Percentiles rank a stretch among this genome's conserved stretches.
These are phyloP conservation scores for Doris montereyensis DNA, from an alignment of 2,888 invertebrate genomes.

Conservation along the genomic window DNA sequence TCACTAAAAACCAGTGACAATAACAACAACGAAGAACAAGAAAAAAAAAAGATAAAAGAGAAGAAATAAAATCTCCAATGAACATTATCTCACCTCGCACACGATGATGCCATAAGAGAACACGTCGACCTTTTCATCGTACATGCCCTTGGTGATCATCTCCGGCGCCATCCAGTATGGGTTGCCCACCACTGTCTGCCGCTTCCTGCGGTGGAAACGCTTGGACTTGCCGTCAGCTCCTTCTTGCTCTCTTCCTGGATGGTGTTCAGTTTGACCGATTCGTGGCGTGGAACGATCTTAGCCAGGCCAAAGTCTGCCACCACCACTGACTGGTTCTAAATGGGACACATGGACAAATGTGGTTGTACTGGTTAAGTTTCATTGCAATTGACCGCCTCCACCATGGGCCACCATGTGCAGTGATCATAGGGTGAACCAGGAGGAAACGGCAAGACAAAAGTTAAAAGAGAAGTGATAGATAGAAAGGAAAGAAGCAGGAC, in stretches of 20 bases:
- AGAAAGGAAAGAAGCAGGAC: too few relatives aligned
- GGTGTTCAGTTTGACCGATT: constrained; percentile 35
- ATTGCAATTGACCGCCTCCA: too few relatives aligned
- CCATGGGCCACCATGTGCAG: too few relatives aligned
- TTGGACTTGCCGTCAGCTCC: constrained; percentile 71
- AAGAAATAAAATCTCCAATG: too few relatives aligned
- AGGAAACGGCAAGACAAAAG: too few relatives aligned
- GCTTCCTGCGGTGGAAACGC: constrained; percentile 83
- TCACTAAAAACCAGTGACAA: too few relatives aligned
- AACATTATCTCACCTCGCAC: constrained; percentile 91
- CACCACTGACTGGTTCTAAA: constrained; percentile 89
- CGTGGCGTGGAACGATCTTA: constrained; percentile 74
- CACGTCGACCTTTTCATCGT: constrained; percentile 96
- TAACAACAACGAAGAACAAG: too few relatives aligned
- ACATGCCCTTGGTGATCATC: constrained; percentile 97
- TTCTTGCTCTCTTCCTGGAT: constrained; percentile 22
- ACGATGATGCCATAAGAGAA: constrained; percentile 96
- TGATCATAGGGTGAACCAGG: too few relatives aligned
- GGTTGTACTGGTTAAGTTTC: too few relatives aligned
- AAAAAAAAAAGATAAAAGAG: too few relatives aligned
- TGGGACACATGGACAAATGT: constrained; percentile 41
- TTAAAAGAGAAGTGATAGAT: too few relatives aligned
- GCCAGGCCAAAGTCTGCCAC: constrained; percentile 97
- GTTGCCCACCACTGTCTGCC: constrained; percentile 96
- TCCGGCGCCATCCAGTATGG: constrained; percentile 99